Conservation (phyloP, 2,113 vertebrate genomes). For the Coptodon rendalli region DNA sequence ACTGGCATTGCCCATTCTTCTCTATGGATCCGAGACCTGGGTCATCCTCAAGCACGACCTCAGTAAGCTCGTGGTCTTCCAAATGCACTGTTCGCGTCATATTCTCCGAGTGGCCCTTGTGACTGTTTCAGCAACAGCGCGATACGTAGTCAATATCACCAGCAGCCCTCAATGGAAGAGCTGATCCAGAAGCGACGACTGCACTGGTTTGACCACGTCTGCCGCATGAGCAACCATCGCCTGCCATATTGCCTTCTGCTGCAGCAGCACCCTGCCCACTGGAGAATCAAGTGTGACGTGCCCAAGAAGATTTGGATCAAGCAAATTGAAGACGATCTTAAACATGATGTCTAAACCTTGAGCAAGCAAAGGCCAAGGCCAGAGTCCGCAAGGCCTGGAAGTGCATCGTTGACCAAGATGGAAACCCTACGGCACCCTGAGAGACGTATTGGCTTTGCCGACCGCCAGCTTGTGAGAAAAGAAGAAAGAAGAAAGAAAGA, state of each 20-base stretch:
- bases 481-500: background rate
- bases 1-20: background rate
- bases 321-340: rapidly evolving
- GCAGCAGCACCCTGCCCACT: background rate
- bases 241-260: background rate
- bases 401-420: background rate
- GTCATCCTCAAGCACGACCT: background rate
- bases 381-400: background rate
- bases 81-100: background rate
- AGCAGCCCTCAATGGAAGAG: background rate
- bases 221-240: background rate
- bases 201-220: background rate
- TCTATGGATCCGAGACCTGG: background rate
- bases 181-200: background rate
- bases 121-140: background rate
- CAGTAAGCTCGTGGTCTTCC: background rate
- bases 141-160: background rate
- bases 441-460: background rate
- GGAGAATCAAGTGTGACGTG: background rate
- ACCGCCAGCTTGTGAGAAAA: background rate
- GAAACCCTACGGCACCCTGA: background rate
- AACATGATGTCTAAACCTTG: background rate
- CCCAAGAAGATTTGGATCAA: background rate
- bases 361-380: background rate
- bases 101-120: background rate